Base-by-base conservation (phyloP, 2,888 invertebrate species). In the Acanthopleura granulata region DNA sequence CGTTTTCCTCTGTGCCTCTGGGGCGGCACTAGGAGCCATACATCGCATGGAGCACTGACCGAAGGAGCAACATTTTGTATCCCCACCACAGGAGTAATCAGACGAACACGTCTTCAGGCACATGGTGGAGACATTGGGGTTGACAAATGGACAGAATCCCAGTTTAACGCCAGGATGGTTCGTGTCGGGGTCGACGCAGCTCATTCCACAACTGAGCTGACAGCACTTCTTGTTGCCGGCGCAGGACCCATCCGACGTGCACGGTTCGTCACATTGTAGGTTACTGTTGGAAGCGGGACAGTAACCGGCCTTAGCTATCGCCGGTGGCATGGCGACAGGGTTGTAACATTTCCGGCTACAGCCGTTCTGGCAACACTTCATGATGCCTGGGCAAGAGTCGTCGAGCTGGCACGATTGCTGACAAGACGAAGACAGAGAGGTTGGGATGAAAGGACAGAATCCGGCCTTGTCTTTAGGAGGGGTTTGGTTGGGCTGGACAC, bases 291-390 rank as follows among this genome's bases (percentile, higher is more conserved):
- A 22, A 6, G 66, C 66, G 6, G 66, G 66, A 14, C 66, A 66
- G 25, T 22, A 66, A 16, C 66, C 66, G 16, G 9, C 66, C 25
- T 66, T 66, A 6, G 29, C 6, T 16, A 66, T 27, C 15, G 66
- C 25, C 29, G 66, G 22, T 66, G 66, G 66, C 18, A 66, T 15
- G 3, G 66, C 27, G 9, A 66, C 66, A 6, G 66, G 66, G 25
- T 15, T 27, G 29, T 66, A 66, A 25, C 66, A 66, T 27, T 66
- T 27, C 16, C 66, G 66, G 14, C 66, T 66, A 14, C 66, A 66
- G 22, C 66, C 66, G 29, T 66, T 66, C 14, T 66, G 66, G 25
- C 66, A 66, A 27, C 66, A 66, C 25, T 66, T 66, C 66, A 66
- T 66, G 18, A 25, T 66, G 15, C 66, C 66, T 27, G 66, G 66